Evolutionary conservation across 2,888 invertebrate species (phyloP), one percentile per base, ranked within the genome.

Genomic region (Steinernema carpocapsae): DNA sequence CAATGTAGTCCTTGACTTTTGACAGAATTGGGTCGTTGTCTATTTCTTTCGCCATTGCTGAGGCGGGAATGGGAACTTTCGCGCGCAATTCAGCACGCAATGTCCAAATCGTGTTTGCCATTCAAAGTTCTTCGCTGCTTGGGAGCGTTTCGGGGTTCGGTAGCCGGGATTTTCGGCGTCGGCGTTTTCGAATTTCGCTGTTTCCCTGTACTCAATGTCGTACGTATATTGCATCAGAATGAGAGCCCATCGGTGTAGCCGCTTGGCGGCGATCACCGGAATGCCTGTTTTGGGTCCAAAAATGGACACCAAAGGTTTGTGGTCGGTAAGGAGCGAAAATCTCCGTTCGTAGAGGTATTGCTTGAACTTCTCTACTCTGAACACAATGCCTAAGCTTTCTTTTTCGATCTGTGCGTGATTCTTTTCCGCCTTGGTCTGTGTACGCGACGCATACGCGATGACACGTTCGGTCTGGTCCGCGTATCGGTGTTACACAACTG

Each of bases 201-300:
- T 89, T 0, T 87, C 88, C 2, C 86, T 82, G 74, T 89, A 89
- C 10, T 83, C 77, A 3, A 89, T 84, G 0, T 83, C 78, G 3
- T 89, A 76, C 43, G 89, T 84, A 76, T 85, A 89, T 1, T 82
- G 76, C 77, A 89, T 88, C 0, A 90, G 74, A 14, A 80, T 76
- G 7, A 90, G 64, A 0, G 88, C 88, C 90, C 89, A 90, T 48
- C 89, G 77, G 0, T 88, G 88, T 0, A 90, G 77, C 74, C n/a
- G n/a, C n/a, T n/a, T n/a, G n/a, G n/a, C n/a, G n/a, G n/a, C n/a
- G 0, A 22, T 17, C 29, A 10, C 72, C 1, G 78, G 78, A 2
- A 78, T 19, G 37, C 72, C 77, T 22, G 70, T 64, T 43, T 79
- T 80, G 0, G 70, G 46, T 2, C 79, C 81, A 46, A 77, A 81